These are phyloP conservation scores for Diprion similis DNA, from an alignment of 1,140 invertebrate species.

Conservation along the genomic window DNA sequence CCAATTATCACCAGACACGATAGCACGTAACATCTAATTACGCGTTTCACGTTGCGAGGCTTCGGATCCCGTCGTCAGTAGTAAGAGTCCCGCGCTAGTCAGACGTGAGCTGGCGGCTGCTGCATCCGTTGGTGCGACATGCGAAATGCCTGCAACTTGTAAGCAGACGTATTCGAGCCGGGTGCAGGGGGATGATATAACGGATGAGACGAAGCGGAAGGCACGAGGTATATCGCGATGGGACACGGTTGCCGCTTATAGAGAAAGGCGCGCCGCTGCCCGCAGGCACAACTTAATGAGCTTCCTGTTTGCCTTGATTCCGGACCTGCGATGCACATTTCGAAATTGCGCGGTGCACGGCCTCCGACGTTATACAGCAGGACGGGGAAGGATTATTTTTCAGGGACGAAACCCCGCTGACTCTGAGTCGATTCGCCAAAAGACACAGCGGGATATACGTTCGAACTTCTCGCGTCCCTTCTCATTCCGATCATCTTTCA, in stretches of 20 bases:
- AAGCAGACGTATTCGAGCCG: not conserved
- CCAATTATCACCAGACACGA: no score
- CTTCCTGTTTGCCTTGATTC: constrained; percentile 46
- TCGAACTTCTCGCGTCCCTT: no score
- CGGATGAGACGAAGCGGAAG: not conserved
- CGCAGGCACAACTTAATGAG: constrained; percentile 47
- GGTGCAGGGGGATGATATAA: not conserved
- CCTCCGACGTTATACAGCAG: no score
- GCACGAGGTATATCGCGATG: no score
- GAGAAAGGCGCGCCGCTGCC: constrained; percentile 14
- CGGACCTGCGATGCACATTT: constrained; percentile 30
- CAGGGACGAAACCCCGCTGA: no score
- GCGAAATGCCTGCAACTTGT: not conserved
- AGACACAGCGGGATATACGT: no score
- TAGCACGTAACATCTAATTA: not conserved
- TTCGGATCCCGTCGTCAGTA: not conserved
- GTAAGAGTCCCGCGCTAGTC: not conserved
- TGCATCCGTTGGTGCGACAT: not conserved
- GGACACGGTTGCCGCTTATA: not conserved
- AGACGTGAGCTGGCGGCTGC: not conserved
- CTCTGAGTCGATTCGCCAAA: no score
- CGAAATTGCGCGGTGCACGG: no score
- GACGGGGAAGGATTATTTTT: no score
- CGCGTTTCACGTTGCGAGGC: not conserved
- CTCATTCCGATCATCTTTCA: no score